A percentile compares a stretch with the other conserved stretches of the same genome.
phyloP scores from a whole-genome alignment of 2,888 invertebrate species.

The Dicyrtomina minuta region DNA sequence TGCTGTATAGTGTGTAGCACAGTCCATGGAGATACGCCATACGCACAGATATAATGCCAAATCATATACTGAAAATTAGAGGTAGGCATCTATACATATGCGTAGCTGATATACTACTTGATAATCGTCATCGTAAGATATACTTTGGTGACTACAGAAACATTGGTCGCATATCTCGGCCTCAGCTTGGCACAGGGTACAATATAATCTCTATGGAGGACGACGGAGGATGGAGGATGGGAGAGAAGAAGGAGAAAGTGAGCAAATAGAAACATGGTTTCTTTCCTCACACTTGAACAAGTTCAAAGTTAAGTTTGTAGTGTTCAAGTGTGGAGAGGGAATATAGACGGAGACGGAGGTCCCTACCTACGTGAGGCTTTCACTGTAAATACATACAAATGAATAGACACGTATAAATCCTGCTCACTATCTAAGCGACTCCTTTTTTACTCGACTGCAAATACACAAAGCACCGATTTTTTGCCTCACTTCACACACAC shows the following conservation, averaged over 20 bases:
- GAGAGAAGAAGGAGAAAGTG: neutral
- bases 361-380: neutral
- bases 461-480: conserved; percentile 37
- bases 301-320: conserved; percentile 22
- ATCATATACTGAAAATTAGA: too few relatives aligned
- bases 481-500: conserved; percentile 41
- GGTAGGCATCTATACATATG: too few relatives aligned
- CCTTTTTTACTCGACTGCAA: conserved; percentile 14
- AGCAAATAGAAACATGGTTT: conserved; percentile 22
- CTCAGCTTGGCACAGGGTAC: too few relatives aligned
- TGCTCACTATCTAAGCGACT: neutral
- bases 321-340: conserved; percentile 19
- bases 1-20: too few relatives aligned
- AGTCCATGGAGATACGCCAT: neutral
- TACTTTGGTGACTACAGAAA: too few relatives aligned
- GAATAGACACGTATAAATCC: neutral
- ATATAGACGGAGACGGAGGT: too few relatives aligned
- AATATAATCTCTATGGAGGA: too few relatives aligned
- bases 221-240: too few relatives aligned
- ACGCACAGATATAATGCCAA: too few relatives aligned
- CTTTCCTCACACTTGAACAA: conserved; percentile 24
- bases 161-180: too few relatives aligned
- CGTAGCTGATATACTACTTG: too few relatives aligned
- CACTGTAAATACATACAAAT: conserved; percentile 4
- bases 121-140: too few relatives aligned